Conservation (phyloP, 2,888 invertebrate species). For the Xylota sylvarum region DNA sequence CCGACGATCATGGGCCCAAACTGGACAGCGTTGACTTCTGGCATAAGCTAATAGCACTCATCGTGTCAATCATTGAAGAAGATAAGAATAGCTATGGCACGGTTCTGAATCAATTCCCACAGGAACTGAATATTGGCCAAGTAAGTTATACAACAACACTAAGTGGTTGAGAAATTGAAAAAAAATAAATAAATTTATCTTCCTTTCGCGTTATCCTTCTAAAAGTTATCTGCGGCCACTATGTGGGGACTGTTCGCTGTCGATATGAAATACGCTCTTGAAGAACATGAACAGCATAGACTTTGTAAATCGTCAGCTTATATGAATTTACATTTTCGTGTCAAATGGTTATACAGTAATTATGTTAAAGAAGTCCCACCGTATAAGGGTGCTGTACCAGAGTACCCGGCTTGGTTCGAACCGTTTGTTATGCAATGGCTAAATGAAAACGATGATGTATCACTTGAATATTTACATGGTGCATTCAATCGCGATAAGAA, state of each 20-base stretch:
- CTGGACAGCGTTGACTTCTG: conserved; percentile 98
- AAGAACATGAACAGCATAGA: conserved; percentile 98
- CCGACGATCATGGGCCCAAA: conserved; percentile 94
- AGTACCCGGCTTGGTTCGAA: conserved; percentile 99
- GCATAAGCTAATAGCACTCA: conserved; percentile 98
- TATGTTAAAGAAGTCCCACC: conserved; percentile 99
- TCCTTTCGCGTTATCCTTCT: conserved; percentile 33
- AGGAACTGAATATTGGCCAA: conserved; percentile 99
- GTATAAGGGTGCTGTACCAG: conserved; percentile 98
- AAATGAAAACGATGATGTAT: conserved; percentile 99
- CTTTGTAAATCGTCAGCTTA: conserved; percentile 99
- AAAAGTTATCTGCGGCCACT: conserved; percentile 97
- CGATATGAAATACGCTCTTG: conserved; percentile 98
- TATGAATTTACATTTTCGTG: conserved; percentile 99
- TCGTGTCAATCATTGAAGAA: conserved; percentile 99
- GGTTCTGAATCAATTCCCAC: conserved; percentile 99
- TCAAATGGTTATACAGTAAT: conserved; percentile 99
- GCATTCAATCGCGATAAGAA: conserved; percentile 99
- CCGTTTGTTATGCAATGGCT: conserved; percentile 99
- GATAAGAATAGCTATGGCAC: conserved; percentile 99
- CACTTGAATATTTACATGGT: conserved; percentile 98
- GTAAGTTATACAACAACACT: conserved; percentile 85
- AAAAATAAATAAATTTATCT: background rate
- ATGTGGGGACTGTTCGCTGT: conserved; percentile 99
- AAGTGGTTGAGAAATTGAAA: background rate